Conservation (phyloP, 2,113 vertebrate species). For the Numida meleagris region DNA sequence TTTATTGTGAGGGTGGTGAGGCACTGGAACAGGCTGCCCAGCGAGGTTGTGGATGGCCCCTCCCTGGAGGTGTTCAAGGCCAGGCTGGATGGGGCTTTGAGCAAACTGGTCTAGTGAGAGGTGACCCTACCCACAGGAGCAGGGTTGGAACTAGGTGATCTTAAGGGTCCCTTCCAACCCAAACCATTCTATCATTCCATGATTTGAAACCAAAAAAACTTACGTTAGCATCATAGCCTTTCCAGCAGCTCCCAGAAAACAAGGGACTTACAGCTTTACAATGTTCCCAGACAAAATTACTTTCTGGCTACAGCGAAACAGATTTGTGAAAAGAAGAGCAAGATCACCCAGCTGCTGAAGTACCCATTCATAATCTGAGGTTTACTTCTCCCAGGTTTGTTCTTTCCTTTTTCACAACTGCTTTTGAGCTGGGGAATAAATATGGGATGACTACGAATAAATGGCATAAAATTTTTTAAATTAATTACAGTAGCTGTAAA, state of each 20-base stretch:
- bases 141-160: too few species aligned
- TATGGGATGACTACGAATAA: not conserved
- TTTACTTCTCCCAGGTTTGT: not conserved
- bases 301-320: not conserved
- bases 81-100: too few species aligned
- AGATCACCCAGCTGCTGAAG: not conserved
- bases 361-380: not conserved
- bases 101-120: too few species aligned
- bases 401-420: not conserved
- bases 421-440: not conserved
- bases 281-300: not conserved
- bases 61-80: too few species aligned
- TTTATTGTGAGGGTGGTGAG: too few species aligned
- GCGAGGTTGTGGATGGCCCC: too few species aligned
- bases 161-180: too few species aligned
- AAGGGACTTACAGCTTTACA: not conserved
- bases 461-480: not conserved
- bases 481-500: not conserved
- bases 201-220: not conserved
- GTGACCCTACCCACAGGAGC: too few species aligned
- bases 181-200: too few species aligned
- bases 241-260: not conserved
- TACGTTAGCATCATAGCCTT: not conserved
- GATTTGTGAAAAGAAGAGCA: not conserved
- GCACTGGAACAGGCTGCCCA: too few species aligned